Conservation (phyloP, 1,140 invertebrate genomes). For the Trialeurodes vaporariorum region DNA sequence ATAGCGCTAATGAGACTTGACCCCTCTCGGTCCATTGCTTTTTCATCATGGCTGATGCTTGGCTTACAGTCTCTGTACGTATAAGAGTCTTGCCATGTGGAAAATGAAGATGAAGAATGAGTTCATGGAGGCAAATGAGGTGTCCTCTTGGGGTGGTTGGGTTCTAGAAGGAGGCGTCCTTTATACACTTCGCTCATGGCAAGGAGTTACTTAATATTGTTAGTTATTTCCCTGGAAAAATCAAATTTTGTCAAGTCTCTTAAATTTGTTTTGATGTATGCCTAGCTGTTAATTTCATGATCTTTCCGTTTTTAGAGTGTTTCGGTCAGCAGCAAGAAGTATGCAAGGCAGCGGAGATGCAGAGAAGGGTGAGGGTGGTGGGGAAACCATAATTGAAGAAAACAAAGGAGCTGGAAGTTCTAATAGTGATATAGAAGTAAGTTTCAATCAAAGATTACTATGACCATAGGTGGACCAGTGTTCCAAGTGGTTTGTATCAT, state of each 20-base stretch:
- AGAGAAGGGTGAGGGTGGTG: conserved; percentile 3
- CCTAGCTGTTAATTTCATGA: not conserved
- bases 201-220: not conserved
- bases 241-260: not conserved
- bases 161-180: not conserved
- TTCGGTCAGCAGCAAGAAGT: conserved; percentile 13
- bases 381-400: not conserved
- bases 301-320: conserved; percentile 12
- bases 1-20: no score
- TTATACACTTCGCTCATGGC: not conserved
- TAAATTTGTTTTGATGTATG: conserved; percentile 2
- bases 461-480: no score
- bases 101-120: no score
- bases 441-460: no score
- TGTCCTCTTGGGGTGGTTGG: no score
- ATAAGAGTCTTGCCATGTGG: no score
- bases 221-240: not conserved
- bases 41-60: no score
- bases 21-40: no score
- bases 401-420: not conserved
- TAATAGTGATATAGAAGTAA: conserved; percentile 9
- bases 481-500: no score
- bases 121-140: no score
- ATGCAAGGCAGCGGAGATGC: conserved; percentile 7
- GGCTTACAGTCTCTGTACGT: no score